Evolutionary conservation across 2,113 vertebrate species (phyloP), one percentile per base, ranked within the genome.

Genomic region (Zingel zingel): DNA sequence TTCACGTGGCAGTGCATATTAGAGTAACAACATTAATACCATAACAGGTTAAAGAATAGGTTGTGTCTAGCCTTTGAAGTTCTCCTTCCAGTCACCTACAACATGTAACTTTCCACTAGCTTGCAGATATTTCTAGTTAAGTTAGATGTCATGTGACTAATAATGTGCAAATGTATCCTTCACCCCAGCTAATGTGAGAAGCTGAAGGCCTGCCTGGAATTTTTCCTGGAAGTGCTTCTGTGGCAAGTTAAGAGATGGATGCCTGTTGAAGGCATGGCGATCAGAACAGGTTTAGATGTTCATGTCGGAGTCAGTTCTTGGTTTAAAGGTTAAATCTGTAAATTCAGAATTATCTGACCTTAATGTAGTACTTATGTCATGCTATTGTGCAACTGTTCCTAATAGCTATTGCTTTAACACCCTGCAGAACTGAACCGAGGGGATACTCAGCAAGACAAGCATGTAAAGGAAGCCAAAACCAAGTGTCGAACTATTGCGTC

Each of bases 401-500:
- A 91, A 93, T 57, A 77, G 23, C 39, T 88, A 19, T 76, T 62
- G 51, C 68, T 88, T 90, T 84, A 56, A 85, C 75, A 86, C 71
- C 85, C 68, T 84, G 57, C 96, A 99, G 98, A 99, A 93, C 94
- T 99, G 27, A 96, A 99, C 69, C 96, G 97, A 64, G 96, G 97
- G 21, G 98, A 99, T 39, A 98, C 96, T 54, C 86, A 84, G 59
- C 97, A 97, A 80, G 98, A 99, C 91, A 99, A 98, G 86, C 95
- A 96, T 0, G 96, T 98, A 83, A 99, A 99, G 75, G 98, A 99
- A 92, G 98, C 98, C 74, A 97, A 97, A 94, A 98, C 95, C 88
- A 99, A 98, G 93, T 99, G 98, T 92, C 95, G 95, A 91, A 99
- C 98, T 25, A 99, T 99, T 66, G 98, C 98, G 3, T 98, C 96